phyloP scores from a whole-genome alignment of 2,888 invertebrate genomes.

The Drosophila birchii region DNA sequence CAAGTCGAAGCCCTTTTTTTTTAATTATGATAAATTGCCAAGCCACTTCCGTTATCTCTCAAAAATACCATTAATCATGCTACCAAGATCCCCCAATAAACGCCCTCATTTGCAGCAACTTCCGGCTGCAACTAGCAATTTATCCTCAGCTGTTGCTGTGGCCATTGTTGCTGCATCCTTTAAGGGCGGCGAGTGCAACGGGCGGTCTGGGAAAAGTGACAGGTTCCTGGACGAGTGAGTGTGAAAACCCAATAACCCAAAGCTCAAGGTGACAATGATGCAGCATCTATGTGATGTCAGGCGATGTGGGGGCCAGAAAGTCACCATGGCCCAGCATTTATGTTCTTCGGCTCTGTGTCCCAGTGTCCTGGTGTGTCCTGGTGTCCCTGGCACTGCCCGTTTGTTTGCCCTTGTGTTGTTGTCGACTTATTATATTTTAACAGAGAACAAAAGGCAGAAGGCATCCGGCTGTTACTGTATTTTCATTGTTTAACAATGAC shows the following conservation, averaged over 20 bases:
- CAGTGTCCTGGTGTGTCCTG: slow-evolving; percentile 23
- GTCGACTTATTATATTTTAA: slow-evolving; percentile 73
- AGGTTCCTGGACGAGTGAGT: slow-evolving; percentile 43
- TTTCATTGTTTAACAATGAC: slow-evolving; percentile 70
- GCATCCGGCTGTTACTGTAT: slow-evolving; percentile 52
- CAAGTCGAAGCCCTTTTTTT: too few species aligned
- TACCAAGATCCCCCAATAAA: slow-evolving; percentile 4
- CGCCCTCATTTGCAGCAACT: slow-evolving; percentile 14
- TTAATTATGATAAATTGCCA: neutral
- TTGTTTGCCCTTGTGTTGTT: slow-evolving; percentile 64
- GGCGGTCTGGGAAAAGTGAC: slow-evolving; percentile 1
- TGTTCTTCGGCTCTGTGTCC: slow-evolving; percentile 6
- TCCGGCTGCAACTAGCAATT: slow-evolving; percentile 27
- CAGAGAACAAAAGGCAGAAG: slow-evolving; percentile 49
- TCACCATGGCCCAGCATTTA: slow-evolving; percentile 31
- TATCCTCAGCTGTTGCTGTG: slow-evolving; percentile 13
- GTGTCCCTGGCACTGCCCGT: slow-evolving; percentile 47
- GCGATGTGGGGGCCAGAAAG: slow-evolving; percentile 23
- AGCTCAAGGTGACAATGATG: slow-evolving; percentile 79
- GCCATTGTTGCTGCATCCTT: slow-evolving; percentile 21
- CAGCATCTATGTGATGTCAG: slow-evolving; percentile 19
- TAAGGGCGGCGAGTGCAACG: slow-evolving; percentile 10
- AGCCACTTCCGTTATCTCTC: slow-evolving; percentile 1
- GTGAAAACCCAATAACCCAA: slow-evolving; percentile 78
- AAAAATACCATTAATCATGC: neutral